phyloP scores from a whole-genome alignment of 2,113 vertebrate species.

The Rattus norvegicus region GRCr8 NC_086019.1:127388501-127389000 shows the following conservation, averaged over 20 bases:
- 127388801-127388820: background rate
- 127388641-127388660: background rate
- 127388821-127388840: background rate
- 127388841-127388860: background rate
- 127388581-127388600: background rate
- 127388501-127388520: background rate
- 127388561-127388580: background rate
- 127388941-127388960: background rate
- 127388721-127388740: background rate
- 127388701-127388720: background rate
- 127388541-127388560: background rate
- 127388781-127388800: background rate
- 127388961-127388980: background rate
- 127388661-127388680: background rate
- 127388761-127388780: background rate
- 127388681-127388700: background rate
- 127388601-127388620: background rate
- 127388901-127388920: background rate
- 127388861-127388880: background rate
- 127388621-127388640: accelerated
- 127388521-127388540: background rate
- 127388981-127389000: conserved; percentile 35
- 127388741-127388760: background rate
- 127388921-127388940: background rate
- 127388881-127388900: background rate